phyloP scores from a whole-genome alignment of 2,797 vertebrate species.

The Zonotrichia albicollis region DNA sequence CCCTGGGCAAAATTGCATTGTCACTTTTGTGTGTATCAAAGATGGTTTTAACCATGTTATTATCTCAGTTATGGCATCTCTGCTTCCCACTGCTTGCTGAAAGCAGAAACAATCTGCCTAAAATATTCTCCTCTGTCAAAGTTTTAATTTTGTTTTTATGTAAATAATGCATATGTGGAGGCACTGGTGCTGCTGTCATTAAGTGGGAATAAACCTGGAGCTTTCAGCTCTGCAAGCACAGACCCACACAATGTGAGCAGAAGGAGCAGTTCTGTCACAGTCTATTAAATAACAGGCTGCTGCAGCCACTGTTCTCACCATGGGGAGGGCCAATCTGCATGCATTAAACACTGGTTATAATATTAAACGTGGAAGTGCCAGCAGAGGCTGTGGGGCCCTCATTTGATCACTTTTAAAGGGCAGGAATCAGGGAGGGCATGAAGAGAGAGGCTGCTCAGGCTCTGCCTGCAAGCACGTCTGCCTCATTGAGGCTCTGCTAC shows the following conservation, averaged over 20 bases:
- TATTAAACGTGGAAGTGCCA: background rate
- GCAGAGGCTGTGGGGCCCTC: background rate
- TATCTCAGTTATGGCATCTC: background rate
- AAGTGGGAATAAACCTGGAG: slow-evolving; percentile 19
- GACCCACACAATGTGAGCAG: background rate
- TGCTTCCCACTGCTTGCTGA: background rate
- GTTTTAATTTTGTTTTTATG: slow-evolving; percentile 39
- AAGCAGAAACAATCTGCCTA: slow-evolving; percentile 1
- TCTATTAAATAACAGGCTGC: background rate
- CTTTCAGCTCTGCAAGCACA: background rate
- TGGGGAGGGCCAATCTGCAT: background rate
- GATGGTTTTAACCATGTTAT: background rate
- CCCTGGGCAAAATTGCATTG: slow-evolving; percentile 23
- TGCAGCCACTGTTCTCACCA: background rate
- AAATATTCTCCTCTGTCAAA: slow-evolving; percentile 14
- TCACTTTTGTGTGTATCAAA: background rate
- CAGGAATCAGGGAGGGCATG: background rate
- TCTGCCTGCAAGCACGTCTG: background rate
- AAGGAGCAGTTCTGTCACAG: background rate
- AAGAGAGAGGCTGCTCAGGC: background rate
- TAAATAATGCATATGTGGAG: background rate
- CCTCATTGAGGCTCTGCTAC: background rate
- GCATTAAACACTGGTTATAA: slow-evolving; percentile 1
- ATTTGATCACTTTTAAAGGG: background rate
- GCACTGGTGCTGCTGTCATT: background rate